Percentiles rank a stretch among this genome's conserved stretches.
phyloP scores from a whole-genome alignment of 92 coral and sea anemone genomes.

The Paramuricea clavata region DNA sequence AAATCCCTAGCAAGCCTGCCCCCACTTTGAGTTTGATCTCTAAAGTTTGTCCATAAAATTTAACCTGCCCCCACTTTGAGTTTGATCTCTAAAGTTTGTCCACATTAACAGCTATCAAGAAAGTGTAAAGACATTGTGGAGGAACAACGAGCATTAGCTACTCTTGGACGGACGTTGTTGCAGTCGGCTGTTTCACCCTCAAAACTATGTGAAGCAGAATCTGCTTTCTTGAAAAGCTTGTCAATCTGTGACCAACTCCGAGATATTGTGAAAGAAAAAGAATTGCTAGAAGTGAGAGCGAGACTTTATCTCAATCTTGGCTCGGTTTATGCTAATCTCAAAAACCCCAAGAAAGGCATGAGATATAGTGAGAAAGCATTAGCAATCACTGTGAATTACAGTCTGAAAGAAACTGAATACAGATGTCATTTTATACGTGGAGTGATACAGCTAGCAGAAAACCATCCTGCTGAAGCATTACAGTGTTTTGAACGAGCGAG shows the following conservation, averaged over 20 bases:
- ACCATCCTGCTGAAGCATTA: conserved; percentile 79
- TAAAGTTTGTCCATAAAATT: too few species aligned
- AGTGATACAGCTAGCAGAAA: conserved; percentile 67
- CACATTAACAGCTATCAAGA: conserved; percentile 74
- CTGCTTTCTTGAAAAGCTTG: conserved; percentile 80
- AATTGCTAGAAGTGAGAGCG: conserved; percentile 90
- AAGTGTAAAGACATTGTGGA: conserved; percentile 80
- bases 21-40: too few species aligned
- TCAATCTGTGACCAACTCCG: too few species aligned
- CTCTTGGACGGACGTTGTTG: conserved; percentile 96
- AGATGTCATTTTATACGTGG: conserved; percentile 86
- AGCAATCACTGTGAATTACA: conserved; percentile 80
- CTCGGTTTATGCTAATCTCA: conserved; percentile 78
- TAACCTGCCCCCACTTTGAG: too few species aligned
- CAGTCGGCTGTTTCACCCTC: conserved; percentile 71
- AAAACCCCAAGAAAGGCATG: conserved; percentile 70
- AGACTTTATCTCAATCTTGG: conserved; percentile 91
- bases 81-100: background rate
- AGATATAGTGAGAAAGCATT: conserved; percentile 89
- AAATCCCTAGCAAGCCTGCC: too few species aligned
- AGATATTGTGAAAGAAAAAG: conserved; percentile 78
- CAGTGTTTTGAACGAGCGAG: conserved; percentile 81
- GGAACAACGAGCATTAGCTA: conserved; percentile 95
- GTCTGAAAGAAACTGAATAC: conserved; percentile 84
- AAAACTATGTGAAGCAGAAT: conserved; percentile 79